Percentiles rank a stretch among this genome's conserved stretches.
phyloP scores from a whole-genome alignment of 2,888 invertebrate genomes.

The Pardosa pseudoannulata region DNA sequence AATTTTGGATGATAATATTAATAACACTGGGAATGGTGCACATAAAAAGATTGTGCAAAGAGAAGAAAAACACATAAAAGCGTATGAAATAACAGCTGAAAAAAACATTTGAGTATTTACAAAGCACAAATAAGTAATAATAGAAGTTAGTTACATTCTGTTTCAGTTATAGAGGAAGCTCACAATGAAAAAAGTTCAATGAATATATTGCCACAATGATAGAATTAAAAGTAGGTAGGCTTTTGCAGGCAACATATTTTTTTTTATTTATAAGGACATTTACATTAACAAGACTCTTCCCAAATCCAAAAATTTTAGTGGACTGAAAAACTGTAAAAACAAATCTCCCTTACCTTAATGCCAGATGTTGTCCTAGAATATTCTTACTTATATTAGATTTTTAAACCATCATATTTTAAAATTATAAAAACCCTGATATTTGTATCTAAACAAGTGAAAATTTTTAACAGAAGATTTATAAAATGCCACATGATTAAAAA shows the following conservation, averaged over 20 bases:
- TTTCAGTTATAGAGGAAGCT: constrained; percentile 43
- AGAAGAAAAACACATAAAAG: constrained; percentile 40
- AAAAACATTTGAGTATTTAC: constrained; percentile 55
- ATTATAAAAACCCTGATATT: too few species aligned
- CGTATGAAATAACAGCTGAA: constrained; percentile 35
- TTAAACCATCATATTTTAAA: too few species aligned
- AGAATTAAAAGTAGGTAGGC: background rate
- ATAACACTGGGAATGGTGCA: constrained; percentile 55
- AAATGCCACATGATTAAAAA: too few species aligned
- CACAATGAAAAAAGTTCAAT: constrained; percentile 61
- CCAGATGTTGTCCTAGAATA: too few species aligned
- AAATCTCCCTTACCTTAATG: too few species aligned
- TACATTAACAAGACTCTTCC: too few species aligned
- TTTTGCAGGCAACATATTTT: background rate
- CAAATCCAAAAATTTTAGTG: too few species aligned
- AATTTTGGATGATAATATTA: background rate
- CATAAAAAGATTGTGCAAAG: constrained; percentile 47
- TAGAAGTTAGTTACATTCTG: constrained; percentile 29
- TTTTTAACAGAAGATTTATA: too few species aligned
- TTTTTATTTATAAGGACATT: too few species aligned
- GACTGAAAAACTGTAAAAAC: too few species aligned
- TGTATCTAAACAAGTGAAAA: too few species aligned
- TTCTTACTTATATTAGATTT: too few species aligned
- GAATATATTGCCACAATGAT: constrained; percentile 50
- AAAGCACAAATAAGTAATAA: constrained; percentile 54